A percentile compares a stretch with the other conserved stretches of the same genome.
These are phyloP conservation scores for Rousettus madagascariensis DNA, from an alignment of 2,797 vertebrate species.

Conservation along the genomic window DNA sequence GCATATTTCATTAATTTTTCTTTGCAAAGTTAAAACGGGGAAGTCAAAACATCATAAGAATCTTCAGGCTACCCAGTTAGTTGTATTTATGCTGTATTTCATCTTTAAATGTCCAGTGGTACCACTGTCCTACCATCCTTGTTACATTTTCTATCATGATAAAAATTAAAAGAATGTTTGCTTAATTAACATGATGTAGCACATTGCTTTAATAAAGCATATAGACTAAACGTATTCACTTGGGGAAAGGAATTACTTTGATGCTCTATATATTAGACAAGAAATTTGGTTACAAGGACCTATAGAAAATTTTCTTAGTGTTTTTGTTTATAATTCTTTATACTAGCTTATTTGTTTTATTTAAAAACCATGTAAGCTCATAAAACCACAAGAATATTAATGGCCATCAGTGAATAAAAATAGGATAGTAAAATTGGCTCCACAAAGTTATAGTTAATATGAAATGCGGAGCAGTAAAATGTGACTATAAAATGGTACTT, in stretches of 20 bases:
- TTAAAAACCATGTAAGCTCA: background rate
- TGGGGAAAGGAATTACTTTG: background rate
- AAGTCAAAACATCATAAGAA: background rate
- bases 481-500: background rate
- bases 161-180: conserved; percentile 3
- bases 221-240: background rate
- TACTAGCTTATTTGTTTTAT: background rate
- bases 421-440: background rate
- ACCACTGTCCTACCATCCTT: background rate
- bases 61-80: background rate
- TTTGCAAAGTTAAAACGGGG: background rate
- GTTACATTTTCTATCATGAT: background rate
- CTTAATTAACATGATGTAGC: background rate
- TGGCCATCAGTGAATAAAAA: background rate
- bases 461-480: background rate
- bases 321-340: background rate
- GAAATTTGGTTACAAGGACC: background rate
- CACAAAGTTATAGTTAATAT: background rate
- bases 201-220: background rate
- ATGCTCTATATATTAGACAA: background rate
- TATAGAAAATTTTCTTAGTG: background rate
- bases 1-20: background rate
- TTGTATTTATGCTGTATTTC: background rate
- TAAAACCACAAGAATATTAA: background rate
- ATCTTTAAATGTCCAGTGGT: background rate